A percentile compares a stretch with the other conserved stretches of the same genome.
These are phyloP conservation scores for Harpagoxenus sublaevis DNA, from an alignment of 2,888 invertebrate species.

Conservation along the genomic window DNA sequence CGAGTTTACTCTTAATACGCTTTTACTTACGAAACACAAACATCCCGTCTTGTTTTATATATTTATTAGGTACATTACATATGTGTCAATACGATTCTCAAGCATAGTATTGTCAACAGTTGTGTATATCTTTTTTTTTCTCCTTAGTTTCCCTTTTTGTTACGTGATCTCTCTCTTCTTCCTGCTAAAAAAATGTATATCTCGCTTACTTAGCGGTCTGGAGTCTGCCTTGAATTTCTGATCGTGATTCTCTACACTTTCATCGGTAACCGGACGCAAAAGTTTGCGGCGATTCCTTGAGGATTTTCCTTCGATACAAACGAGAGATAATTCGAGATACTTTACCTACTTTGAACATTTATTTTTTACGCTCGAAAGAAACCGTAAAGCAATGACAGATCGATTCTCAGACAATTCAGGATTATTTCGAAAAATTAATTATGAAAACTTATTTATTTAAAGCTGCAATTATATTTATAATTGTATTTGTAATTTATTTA, in stretches of 20 bases:
- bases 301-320: conserved; percentile 35
- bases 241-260: conserved; percentile 70
- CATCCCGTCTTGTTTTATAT: conserved; percentile 76
- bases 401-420: neutral
- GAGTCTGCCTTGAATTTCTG: conserved; percentile 66
- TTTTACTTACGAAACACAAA: conserved; percentile 82
- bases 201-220: conserved; percentile 63
- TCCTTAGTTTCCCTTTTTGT: conserved; percentile 53
- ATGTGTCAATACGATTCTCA: conserved; percentile 82
- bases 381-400: neutral
- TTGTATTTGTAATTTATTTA: neutral
- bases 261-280: conserved; percentile 74
- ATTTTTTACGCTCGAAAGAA: neutral
- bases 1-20: conserved; percentile 73
- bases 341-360: conserved; percentile 19
- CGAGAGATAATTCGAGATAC: conserved; percentile 46
- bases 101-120: conserved; percentile 86
- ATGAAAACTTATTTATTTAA: neutral
- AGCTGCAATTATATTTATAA: neutral
- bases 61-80: conserved; percentile 83
- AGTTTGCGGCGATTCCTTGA: conserved; percentile 64
- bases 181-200: conserved; percentile 52
- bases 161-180: conserved; percentile 57
- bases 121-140: conserved; percentile 80
- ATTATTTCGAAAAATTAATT: neutral